These are phyloP conservation scores for Drosophila ironensis DNA, from an alignment of 1,140 invertebrate species.

Conservation along the genomic window DNA sequence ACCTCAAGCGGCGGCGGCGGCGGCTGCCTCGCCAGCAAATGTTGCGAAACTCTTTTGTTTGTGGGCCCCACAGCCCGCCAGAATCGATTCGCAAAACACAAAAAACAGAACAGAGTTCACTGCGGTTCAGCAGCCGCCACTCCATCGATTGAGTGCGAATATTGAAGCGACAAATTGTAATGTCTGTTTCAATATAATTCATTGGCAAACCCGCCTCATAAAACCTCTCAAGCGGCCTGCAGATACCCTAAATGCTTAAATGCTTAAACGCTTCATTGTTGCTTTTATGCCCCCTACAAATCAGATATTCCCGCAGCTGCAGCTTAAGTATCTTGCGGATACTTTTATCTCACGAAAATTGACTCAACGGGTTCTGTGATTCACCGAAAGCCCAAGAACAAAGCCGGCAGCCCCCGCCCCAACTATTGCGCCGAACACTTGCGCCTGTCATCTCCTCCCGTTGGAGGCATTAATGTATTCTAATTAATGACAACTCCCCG, in stretches of 20 bases:
- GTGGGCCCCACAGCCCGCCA: not conserved
- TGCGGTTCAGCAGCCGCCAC: conserved; percentile 14
- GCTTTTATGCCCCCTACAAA: not conserved
- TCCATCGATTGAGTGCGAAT: conserved; percentile 20
- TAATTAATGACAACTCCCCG: conserved; percentile 44
- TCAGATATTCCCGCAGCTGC: conserved; percentile 25
- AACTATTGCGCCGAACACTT: conserved; percentile 1
- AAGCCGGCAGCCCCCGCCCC: too few species aligned
- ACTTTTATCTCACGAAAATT: conserved; percentile 25
- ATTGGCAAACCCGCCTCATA: not conserved
- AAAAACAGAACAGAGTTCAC: conserved; percentile 2
- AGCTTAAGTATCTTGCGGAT: conserved; percentile 31
- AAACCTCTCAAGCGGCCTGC: not conserved
- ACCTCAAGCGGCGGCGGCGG: conserved; percentile 15
- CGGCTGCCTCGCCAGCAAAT: conserved; percentile 1
- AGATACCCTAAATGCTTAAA: not conserved
- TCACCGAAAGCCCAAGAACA: conserved; percentile 23
- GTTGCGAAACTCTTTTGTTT: conserved; percentile 40
- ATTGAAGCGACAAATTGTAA: conserved; percentile 22
- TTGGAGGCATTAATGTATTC: conserved; percentile 35
- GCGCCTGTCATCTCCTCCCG: conserved; percentile 17
- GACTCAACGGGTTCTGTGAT: conserved; percentile 26
- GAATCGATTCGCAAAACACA: not conserved
- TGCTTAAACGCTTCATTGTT: not conserved
- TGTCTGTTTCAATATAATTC: not conserved